Evolutionary conservation across 2,888 invertebrate genomes (phyloP).

Genomic region (Ametastegia equiseti): DNA sequence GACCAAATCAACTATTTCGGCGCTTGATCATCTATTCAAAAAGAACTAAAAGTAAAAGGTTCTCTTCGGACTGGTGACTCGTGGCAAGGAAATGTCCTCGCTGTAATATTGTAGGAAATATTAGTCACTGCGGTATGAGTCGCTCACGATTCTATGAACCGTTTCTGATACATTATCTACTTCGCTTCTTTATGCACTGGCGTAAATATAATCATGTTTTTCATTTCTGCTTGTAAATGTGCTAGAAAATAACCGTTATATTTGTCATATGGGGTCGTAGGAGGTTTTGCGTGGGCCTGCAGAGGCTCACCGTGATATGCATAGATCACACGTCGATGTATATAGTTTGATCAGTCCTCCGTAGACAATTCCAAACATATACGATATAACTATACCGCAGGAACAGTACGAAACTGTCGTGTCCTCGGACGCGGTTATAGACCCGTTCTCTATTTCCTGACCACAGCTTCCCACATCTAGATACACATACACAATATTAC

Average conservation of each 20-base stretch:
- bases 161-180: neutral
- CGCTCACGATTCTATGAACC: neutral
- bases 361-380: neutral
- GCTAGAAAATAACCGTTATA: neutral
- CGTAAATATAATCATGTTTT: neutral
- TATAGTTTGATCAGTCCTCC: too few relatives aligned
- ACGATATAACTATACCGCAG: neutral
- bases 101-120: neutral
- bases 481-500: neutral
- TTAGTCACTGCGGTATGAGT: conserved; percentile 19
- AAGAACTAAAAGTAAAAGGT: neutral
- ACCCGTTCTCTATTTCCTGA: conserved; percentile 22
- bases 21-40: too few relatives aligned
- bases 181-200: neutral
- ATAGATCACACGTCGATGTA: neutral
- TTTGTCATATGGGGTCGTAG: neutral
- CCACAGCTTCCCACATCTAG: neutral
- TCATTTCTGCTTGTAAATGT: neutral
- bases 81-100: conserved; percentile 11
- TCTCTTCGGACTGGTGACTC: neutral
- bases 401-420: neutral
- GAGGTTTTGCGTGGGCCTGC: neutral
- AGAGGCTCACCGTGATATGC: neutral
- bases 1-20: too few relatives aligned
- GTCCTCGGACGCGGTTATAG: conserved; percentile 43